Evolutionary conservation across 2,113 vertebrate genomes (phyloP), one percentile per base, ranked within the genome.

Genomic region (Eolophus roseicapilla): DNA sequence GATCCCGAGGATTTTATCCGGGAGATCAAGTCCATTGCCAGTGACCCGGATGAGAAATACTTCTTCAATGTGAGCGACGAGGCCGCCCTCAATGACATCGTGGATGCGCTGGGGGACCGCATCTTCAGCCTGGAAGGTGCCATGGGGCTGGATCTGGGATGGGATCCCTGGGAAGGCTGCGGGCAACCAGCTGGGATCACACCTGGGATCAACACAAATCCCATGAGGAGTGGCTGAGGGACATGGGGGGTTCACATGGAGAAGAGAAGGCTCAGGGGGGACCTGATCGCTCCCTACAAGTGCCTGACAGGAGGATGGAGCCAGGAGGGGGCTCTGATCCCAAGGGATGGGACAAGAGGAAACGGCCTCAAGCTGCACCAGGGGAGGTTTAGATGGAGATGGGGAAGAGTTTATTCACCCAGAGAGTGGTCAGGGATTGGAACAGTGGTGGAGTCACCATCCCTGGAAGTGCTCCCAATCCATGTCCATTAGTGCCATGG

Each of bases 91-190:
- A 37, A 37, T 37, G 37, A 37, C 37, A 37, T 37, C 37, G 37
- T 37, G 37, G 37, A 37, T 37, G 37, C 37, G 37, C 37, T 37
- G 37, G 37, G 37, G 37, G 37, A 37, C 37, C 37, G 37, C 37
- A 37, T 37, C 37, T 37, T 37, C 37, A 37, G 37, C 37, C 37
- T 37, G 37, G 37, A 37, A 37, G 37, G 37, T 37, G 37, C 37
- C 37, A 10, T 37, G 35, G 55, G 55, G 41, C 28, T 5, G 1
- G 29, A 3, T 8, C 17, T 2, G 2, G 44, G 8, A 6, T 18
- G 11, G 59, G 50, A 7, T 10, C 15, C 3, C 0, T 0, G 23
- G 21, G 39, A 29, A 37, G 44, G 44, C 2, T 46, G 44, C 16
- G 19, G 59, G 35, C 23, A 44, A 16, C 33, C 50, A 4, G 37